Conservation (phyloP, 2,797 vertebrate species). For the Tapirus indicus region DNA sequence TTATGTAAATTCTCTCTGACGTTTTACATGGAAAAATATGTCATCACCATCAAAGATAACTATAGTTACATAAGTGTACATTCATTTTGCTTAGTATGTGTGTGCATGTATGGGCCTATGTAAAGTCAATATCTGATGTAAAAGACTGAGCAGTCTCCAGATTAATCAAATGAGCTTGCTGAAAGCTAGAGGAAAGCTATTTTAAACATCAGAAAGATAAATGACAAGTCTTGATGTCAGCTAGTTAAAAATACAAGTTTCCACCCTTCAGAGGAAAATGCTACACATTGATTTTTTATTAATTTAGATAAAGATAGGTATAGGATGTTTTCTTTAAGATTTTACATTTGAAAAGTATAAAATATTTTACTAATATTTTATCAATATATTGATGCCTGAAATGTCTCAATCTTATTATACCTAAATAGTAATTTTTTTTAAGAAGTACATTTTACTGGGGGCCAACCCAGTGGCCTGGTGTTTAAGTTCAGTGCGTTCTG, state of each 20-base stretch:
- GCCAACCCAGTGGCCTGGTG: no score
- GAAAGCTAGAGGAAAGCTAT: not conserved
- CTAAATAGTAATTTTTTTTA: not conserved
- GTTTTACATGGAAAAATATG: not conserved
- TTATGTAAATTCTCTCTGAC: not conserved
- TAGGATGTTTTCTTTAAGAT: not conserved
- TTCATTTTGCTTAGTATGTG: not conserved
- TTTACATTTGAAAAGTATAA: not conserved
- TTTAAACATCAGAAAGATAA: slow-evolving; percentile 29
- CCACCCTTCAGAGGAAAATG: not conserved
- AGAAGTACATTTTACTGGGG: not conserved
- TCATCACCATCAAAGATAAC: not conserved
- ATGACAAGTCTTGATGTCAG: not conserved
- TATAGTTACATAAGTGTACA: not conserved
- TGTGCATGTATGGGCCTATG: not conserved
- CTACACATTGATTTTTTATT: not conserved
- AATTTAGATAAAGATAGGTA: not conserved
- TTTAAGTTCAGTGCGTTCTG: no score
- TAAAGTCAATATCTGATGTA: not conserved
- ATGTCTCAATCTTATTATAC: not conserved
- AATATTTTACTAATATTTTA: not conserved
- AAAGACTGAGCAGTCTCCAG: not conserved
- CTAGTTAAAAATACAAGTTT: not conserved
- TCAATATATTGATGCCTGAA: not conserved
- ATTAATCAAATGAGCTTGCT: not conserved